phyloP scores from a whole-genome alignment of 2,888 invertebrate species.

The Quadriops clusia region DNA sequence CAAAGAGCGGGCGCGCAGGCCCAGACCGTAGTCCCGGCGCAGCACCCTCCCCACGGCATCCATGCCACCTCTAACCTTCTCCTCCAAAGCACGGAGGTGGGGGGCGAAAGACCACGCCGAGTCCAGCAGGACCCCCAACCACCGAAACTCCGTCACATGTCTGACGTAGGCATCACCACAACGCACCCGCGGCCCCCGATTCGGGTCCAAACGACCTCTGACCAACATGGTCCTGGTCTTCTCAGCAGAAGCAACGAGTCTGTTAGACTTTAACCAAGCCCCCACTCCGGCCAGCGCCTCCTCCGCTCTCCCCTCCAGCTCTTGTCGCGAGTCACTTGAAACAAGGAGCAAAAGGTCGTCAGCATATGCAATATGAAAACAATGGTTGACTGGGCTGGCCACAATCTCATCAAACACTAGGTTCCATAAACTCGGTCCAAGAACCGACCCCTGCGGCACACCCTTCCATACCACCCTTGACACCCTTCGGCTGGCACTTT shows the following conservation, averaged over 20 bases:
- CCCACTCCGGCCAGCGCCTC: neutral
- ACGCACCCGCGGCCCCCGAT: too few species aligned
- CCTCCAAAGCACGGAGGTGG: neutral
- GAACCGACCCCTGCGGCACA: slow-evolving; percentile 10
- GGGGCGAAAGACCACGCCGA: neutral
- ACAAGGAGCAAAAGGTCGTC: slow-evolving; percentile 7
- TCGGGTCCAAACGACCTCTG: neutral
- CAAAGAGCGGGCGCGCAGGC: neutral
- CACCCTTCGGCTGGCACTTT: too few species aligned
- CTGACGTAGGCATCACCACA: neutral
- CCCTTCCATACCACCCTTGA: too few species aligned
- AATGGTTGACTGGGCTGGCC: neutral
- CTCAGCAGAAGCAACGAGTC: neutral
- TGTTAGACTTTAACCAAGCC: neutral
- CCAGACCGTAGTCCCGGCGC: neutral
- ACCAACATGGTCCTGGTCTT: slow-evolving; percentile 6
- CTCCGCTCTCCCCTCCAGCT: neutral
- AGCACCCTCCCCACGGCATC: slow-evolving; percentile 1
- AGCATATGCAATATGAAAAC: slow-evolving; percentile 4
- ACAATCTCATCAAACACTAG: neutral
- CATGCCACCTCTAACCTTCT: neutral
- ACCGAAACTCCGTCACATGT: slow-evolving; percentile 3
- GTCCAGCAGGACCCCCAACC: slow-evolving; percentile 4
- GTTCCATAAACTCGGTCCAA: slow-evolving; percentile 8
- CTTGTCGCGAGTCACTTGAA: neutral